Percentiles rank a stretch among this genome's conserved stretches.
These are phyloP conservation scores for Himalopsyche kuldschensis DNA, from an alignment of 2,888 invertebrate genomes.

Conservation along the genomic window DNA sequence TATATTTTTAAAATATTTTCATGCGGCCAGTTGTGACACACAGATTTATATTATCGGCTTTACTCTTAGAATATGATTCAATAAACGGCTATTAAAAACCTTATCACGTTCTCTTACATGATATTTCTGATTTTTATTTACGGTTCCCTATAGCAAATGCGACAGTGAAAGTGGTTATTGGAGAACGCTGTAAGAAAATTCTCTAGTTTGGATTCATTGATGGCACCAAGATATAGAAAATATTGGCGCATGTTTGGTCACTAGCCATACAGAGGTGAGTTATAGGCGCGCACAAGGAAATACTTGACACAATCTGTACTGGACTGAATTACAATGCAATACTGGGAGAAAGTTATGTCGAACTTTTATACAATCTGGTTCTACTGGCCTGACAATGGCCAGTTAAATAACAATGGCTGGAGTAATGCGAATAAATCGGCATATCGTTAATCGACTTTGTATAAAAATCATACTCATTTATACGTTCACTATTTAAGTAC, in stretches of 20 bases:
- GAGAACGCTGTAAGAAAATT: background rate
- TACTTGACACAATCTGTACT: background rate
- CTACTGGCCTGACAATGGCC: conserved; percentile 16
- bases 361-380: conserved; percentile 20
- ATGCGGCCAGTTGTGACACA: background rate
- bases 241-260: background rate
- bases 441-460: conserved; percentile 17
- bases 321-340: conserved; percentile 13
- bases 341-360: conserved; percentile 29
- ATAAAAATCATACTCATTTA: conserved; percentile 3
- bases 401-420: conserved; percentile 26
- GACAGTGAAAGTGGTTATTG: conserved; percentile 23
- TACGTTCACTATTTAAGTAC: background rate
- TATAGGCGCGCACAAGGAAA: background rate
- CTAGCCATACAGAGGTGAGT: conserved; percentile 1
- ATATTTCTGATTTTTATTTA: conserved; percentile 29
- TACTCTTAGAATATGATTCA: conserved; percentile 4
- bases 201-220: background rate
- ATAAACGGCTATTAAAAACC: conserved; percentile 22
- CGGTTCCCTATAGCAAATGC: conserved; percentile 4
- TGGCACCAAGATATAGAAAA: background rate
- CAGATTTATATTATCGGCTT: background rate
- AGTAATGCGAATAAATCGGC: conserved; percentile 11
- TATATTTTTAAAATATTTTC: background rate
- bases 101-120: conserved; percentile 29